Evolutionary conservation across 2,797 vertebrate species (phyloP).

Genomic region (Remorina albescens): DNA sequence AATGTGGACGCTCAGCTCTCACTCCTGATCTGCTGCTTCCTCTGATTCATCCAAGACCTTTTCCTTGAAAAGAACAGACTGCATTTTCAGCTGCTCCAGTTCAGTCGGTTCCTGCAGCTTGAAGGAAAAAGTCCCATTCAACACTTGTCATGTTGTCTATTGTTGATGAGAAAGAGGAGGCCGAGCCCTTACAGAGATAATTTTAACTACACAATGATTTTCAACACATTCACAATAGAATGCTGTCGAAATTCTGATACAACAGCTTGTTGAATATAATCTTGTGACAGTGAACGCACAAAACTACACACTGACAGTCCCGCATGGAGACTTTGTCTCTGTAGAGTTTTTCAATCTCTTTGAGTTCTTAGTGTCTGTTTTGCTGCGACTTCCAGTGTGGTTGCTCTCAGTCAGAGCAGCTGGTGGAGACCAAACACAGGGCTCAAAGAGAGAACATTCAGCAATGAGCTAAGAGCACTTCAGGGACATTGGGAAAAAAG

Average conservation of each 20-base stretch:
- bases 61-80: neutral
- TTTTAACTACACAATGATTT: neutral
- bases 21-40: neutral
- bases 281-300: neutral
- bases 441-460: too few relatives aligned
- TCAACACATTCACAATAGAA: neutral
- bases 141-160: conserved; percentile 4
- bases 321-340: neutral
- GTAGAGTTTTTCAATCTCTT: neutral
- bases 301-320: neutral
- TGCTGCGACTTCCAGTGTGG: too few relatives aligned
- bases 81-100: too few relatives aligned
- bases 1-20: neutral
- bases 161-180: conserved; percentile 10
- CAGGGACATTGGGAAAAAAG: too few relatives aligned
- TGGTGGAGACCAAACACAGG: too few relatives aligned
- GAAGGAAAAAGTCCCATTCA: too few relatives aligned
- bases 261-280: neutral
- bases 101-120: too few relatives aligned
- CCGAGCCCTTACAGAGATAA: neutral
- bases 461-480: too few relatives aligned
- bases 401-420: neutral
- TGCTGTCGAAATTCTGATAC: neutral
- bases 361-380: neutral
- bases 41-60: neutral